A percentile compares a stretch with the other conserved stretches of the same genome.
Conservation (phyloP, 2,113 vertebrate genomes). For the Pygoscelis antarcticus region DNA sequence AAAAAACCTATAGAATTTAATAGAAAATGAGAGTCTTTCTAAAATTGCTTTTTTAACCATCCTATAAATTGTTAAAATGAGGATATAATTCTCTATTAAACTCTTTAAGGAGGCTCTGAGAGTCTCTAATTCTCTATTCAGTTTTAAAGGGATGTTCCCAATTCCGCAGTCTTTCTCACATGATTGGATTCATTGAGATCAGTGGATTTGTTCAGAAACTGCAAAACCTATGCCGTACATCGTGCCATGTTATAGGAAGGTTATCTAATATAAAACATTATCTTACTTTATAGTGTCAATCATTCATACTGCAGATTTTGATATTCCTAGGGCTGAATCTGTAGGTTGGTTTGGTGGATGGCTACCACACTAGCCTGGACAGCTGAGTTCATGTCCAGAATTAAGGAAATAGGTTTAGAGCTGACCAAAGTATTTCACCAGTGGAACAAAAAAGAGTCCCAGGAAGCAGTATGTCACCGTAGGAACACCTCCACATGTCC, state of each 20-base stretch:
- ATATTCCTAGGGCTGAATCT: not conserved
- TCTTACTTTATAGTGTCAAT: not conserved
- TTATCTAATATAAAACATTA: not conserved
- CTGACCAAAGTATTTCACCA: not conserved
- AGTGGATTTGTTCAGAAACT: not conserved
- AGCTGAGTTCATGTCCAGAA: not conserved
- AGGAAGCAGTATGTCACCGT: not conserved
- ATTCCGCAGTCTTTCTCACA: not conserved
- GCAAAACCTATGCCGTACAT: not conserved
- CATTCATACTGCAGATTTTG: not conserved
- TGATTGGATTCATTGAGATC: not conserved
- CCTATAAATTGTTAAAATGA: not conserved
- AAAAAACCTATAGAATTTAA: not conserved
- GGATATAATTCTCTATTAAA: not conserved
- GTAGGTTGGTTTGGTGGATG: not conserved
- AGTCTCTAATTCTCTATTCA: not conserved
- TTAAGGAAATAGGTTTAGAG: not conserved
- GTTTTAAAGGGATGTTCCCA: not conserved
- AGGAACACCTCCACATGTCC: not conserved
- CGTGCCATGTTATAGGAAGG: not conserved
- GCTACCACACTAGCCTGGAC: accelerated
- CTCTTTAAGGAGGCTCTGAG: not conserved
- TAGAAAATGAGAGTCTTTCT: not conserved
- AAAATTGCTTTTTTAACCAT: not conserved
- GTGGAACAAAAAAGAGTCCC: not conserved